Base-by-base conservation (phyloP, 2,797 vertebrate species). In the Gadopsis bispinosus region DNA sequence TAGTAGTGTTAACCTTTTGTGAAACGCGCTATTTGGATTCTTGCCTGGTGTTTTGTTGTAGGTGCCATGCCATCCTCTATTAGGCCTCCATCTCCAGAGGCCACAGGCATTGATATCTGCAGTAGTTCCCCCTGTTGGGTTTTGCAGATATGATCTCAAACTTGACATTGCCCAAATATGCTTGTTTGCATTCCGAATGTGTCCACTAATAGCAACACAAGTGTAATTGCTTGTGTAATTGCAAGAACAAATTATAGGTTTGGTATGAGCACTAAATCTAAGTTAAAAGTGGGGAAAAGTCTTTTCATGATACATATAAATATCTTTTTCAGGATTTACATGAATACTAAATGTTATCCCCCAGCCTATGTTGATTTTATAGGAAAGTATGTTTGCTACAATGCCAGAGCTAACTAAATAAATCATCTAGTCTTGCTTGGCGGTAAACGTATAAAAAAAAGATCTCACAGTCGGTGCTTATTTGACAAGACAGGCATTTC, bases 1-100 rank as follows among this genome's bases (percentile, higher is more conserved):
- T 93, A 41, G 60, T 20, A 8, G 37, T 47, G 55, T 79, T 94
- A 94, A 95, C 94, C 94, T 94, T 95, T 92, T 83, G 83, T 71
- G 74, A 89, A 88, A 91, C 73, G 73, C 74, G 54, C 59, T 47
- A 58, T 91, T 88, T 86, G 63, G 35, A 81, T 76, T 80, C 51
- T 26, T 20, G 43, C 73, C 67, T 79, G 79, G 19, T 77, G 71
- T 83, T 92, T 93, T 91, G 83, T 90, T 91, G 83, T 80, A 67
- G 64, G 35, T 75, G 76, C 76, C 81, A 73, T 62, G 14, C 60
- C 41, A 45, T 81, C 65, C n/a, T 53, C 43, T 37, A 1, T 73
- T 10, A 55, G 69, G 55, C 33, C 22, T 74, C 29, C 29, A 71
- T 85, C 86, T 77, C 63, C 68, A 62, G 53, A 70, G 88, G 53